Evolutionary conservation across 1,140 invertebrate species (phyloP), one percentile per base, ranked within the genome.

Genomic region (Campoletis sonorensis): DNA sequence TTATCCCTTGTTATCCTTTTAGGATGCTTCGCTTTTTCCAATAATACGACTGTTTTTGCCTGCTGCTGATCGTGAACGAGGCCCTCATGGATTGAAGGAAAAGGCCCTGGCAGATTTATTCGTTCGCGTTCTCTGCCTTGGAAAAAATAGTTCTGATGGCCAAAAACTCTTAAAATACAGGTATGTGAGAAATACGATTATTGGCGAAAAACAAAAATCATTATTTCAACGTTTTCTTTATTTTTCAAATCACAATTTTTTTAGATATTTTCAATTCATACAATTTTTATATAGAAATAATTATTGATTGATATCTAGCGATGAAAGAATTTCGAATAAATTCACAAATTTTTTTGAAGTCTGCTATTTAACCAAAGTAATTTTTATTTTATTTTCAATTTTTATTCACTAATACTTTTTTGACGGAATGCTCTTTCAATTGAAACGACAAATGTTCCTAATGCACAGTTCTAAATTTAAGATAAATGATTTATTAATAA

Each of bases 21-120:
- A 92, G 88, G 85, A 90, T 51, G 88, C 89, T 64, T 95, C 94
- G 73, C 94, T 97, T 73, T 97, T 94, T 91, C 93, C 95, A 27
- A 91, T 96, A 10, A 88, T 97, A 81, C 92, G 97, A 83, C 90
- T 97, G 18, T 88, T 98, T 11, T 85, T 98, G 7, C 96, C 96
- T 10, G 89, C 93, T 58, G 88, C 94, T 15, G 97, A 96, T 84
- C 92, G 93, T 80, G 92, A 94, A 68, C 92, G 96, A 81, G 92
- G 93, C 11, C 89, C 94, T 2, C 95, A 95, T 88, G 94, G 95
- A 8, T 88, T 96, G 27, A 95, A 95, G 89, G 93, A 95, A 89
- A 91, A 93, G 73, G 93, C 93, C 58, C 91, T 97, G 51, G 94
- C 94, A 23, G 93, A 93, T 82, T 90, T 96, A 15, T 94, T 96